phyloP scores from a whole-genome alignment of 2,888 invertebrate species.

The Cyaniris semiargus region DNA sequence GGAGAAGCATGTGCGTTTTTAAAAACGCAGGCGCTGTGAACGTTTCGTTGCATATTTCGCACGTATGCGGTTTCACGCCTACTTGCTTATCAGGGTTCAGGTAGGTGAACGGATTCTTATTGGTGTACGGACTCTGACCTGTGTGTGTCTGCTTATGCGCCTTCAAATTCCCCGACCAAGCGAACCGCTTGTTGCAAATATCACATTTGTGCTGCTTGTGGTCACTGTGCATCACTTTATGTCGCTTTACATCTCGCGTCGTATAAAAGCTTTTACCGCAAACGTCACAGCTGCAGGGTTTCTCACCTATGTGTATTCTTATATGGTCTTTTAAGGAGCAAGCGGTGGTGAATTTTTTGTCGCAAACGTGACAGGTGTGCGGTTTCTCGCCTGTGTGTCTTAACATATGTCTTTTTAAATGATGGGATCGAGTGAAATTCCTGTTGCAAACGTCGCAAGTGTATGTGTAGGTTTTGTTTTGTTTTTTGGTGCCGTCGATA shows the following conservation, averaged over 20 bases:
- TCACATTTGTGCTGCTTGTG: not conserved
- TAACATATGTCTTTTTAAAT: conserved; percentile 1
- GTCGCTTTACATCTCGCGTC: not conserved
- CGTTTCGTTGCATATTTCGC: not conserved
- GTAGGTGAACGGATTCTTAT: not conserved
- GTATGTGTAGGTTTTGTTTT: not conserved
- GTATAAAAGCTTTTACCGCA: not conserved
- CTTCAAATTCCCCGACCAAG: not conserved
- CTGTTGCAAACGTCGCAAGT: not conserved
- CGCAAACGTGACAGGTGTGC: not conserved
- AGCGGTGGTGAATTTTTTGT: not conserved
- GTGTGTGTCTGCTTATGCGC: not conserved
- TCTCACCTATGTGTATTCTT: not conserved
- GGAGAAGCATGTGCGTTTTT: not conserved
- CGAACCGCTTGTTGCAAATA: not conserved
- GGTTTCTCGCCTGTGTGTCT: conserved; percentile 8
- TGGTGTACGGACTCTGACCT: not conserved
- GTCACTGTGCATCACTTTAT: not conserved
- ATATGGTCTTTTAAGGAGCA: not conserved
- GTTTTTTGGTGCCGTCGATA: not conserved
- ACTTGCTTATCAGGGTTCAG: not conserved
- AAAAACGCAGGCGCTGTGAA: not conserved
- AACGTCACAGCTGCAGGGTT: not conserved
- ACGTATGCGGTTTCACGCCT: not conserved
- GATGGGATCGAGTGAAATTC: not conserved